Evolutionary conservation across 2,113 vertebrate species (phyloP), one percentile per base, ranked within the genome.

Genomic region (Baryphthengus martii): DNA sequence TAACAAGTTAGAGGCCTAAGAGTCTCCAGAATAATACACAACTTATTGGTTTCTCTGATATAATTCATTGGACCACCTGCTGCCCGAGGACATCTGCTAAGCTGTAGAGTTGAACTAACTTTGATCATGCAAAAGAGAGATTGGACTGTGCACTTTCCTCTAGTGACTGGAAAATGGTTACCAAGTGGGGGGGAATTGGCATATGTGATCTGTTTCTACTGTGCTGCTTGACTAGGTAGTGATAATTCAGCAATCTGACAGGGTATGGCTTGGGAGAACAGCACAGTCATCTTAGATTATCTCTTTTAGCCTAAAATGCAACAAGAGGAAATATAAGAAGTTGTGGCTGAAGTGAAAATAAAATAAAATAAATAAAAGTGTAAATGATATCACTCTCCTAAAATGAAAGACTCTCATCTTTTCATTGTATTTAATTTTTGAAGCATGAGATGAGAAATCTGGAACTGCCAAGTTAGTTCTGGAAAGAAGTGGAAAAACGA

Each of bases 181-280:
- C 75, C 83, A 82, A 79, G 73, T 87, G 24, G 76, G 75, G 47
- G 72, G n/a, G 75, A 96, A 96, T 71, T 94, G 97, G 90, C 95
- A 96, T 97, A 96, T 97, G 96, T 63, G 86, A 87, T 90, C 86
- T 93, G 58, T 94, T 96, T 96, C 94, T 93, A 35, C 81, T 90
- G 95, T 91, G 92, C 95, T 97, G 96, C 95, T 96, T 98, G 95
- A 97, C 66, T 96, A 85, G 92, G 55, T 93, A 84, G 82, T 94
- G 90, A 92, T 96, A 95, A 96, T 97, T 91, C 95, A 96, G 84
- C 92, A 95, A 96, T 78, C 52, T 97, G 97, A 95, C 96, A 97
- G 75, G 90, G 76, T 93, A 84, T 85, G 91, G 82, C 92, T 96
- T 86, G 91, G 94, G 96, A 97, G 58, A 97, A 94, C 44, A 81